A percentile compares a stretch with the other conserved stretches of the same genome.
phyloP scores from a whole-genome alignment of 2,113 vertebrate genomes.

The Microcebus griseorufus region DNA sequence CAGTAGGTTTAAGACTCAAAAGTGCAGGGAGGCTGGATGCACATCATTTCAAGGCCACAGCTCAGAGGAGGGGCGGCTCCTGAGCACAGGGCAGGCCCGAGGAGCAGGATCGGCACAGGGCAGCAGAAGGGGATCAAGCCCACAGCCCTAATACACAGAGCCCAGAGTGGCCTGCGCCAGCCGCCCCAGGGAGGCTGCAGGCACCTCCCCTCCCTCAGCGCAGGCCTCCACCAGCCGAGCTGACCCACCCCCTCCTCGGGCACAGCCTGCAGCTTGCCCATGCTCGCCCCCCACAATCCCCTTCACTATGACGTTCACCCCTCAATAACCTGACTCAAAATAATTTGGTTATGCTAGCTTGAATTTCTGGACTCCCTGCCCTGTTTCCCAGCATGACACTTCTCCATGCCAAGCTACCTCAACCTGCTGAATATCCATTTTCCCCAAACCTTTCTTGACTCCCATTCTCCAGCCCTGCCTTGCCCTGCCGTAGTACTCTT shows the following conservation, averaged over 20 bases:
- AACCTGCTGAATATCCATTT: not conserved
- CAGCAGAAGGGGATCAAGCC: no score
- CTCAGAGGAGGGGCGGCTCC: not conserved
- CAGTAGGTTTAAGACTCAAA: not conserved
- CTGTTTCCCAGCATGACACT: not conserved
- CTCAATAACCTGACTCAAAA: not conserved
- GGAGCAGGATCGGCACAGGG: not conserved
- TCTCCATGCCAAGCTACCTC: not conserved
- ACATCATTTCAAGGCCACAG: not conserved
- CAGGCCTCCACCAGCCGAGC: not conserved
- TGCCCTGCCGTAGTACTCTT: not conserved
- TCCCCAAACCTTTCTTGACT: no score
- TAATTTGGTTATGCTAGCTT: not conserved
- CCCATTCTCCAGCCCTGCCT: not conserved
- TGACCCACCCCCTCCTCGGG: not conserved
- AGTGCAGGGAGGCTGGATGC: no score
- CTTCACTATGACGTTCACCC: not conserved
- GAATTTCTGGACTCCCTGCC: not conserved
- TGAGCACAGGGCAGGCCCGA: not conserved
- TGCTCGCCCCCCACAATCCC: not conserved
- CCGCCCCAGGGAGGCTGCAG: not conserved
- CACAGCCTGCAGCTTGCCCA: not conserved
- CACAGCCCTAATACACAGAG: accelerated
- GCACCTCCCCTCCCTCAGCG: not conserved
- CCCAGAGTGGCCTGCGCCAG: not conserved